These are phyloP conservation scores for Coreius guichenoti DNA, from an alignment of 2,797 vertebrate genomes.

Conservation along the genomic window DNA sequence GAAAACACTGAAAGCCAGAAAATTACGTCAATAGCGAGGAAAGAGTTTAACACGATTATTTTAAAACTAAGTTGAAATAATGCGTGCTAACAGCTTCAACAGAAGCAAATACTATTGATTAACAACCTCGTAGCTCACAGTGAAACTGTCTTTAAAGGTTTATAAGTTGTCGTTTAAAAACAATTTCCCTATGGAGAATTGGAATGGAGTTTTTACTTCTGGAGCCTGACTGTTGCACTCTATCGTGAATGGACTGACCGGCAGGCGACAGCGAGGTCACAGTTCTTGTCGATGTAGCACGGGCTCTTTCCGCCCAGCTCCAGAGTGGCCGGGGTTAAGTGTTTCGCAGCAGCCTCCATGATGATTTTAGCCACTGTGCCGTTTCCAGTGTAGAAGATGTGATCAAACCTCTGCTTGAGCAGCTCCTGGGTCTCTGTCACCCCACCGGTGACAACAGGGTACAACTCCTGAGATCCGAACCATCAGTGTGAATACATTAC, in stretches of 20 bases:
- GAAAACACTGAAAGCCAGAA: too few species aligned
- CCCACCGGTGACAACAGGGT: constrained; percentile 85
- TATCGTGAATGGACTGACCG: constrained; percentile 74
- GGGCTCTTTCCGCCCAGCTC: constrained; percentile 94
- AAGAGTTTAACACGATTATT: background rate
- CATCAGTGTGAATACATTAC: background rate
- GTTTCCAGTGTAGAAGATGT: constrained; percentile 92
- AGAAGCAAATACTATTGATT: background rate
- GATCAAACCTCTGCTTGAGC: constrained; percentile 87
- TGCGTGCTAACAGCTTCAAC: background rate
- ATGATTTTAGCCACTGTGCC: constrained; percentile 81
- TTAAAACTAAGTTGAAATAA: background rate
- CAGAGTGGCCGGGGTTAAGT: constrained; percentile 90
- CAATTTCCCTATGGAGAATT: background rate
- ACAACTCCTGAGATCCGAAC: constrained; percentile 80
- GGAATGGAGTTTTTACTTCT: background rate
- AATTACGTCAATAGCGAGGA: too few species aligned
- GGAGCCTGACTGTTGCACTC: background rate
- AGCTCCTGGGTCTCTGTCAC: constrained; percentile 87
- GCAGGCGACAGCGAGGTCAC: constrained; percentile 86
- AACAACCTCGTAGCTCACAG: background rate
- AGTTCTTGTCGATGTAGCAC: constrained; percentile 91
- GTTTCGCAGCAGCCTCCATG: constrained; percentile 88
- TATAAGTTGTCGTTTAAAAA: background rate
- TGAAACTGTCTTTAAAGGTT: background rate